Conservation (phyloP, 2,888 invertebrate species). For the Apotomis betuletana region DNA sequence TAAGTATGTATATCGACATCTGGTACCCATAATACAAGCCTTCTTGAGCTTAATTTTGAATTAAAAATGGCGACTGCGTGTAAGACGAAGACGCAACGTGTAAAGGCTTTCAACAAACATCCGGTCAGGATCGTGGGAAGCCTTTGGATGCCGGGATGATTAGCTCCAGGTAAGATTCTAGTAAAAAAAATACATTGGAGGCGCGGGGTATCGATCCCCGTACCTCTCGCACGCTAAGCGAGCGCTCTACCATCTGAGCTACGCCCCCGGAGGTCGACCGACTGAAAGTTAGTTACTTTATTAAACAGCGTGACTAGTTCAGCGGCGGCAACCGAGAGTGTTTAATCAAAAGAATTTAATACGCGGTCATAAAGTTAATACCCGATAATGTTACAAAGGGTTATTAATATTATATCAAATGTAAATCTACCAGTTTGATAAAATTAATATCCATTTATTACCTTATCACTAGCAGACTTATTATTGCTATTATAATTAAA, state of each 20-base stretch:
- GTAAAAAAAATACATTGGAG: constrained; percentile 58
- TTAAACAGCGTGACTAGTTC: neutral
- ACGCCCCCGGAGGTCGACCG: constrained; percentile 63
- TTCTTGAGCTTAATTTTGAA: too few species aligned
- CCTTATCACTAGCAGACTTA: neutral
- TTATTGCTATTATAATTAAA: constrained; percentile 5
- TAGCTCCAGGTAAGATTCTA: neutral
- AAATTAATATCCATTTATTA: constrained; percentile 10
- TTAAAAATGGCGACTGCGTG: too few species aligned
- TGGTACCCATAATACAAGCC: too few species aligned
- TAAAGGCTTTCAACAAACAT: too few species aligned
- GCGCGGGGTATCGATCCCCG: constrained; percentile 84
- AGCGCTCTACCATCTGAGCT: constrained; percentile 80
- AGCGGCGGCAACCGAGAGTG: neutral
- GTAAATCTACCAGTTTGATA: constrained; percentile 18
- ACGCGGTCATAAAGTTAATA: constrained; percentile 29
- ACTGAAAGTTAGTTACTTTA: neutral
- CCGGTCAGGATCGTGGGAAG: too few species aligned
- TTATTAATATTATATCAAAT: constrained; percentile 30
- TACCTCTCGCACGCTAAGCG: constrained; percentile 82
- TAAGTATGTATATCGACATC: too few species aligned
- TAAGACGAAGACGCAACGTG: too few species aligned
- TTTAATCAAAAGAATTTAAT: constrained; percentile 37
- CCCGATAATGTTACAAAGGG: constrained; percentile 24
- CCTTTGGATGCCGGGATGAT: too few species aligned